A percentile compares a stretch with the other conserved stretches of the same genome.
These are phyloP conservation scores for Sinodicranocentrus sp. DNA, from an alignment of 2,888 invertebrate species.

Conservation along the genomic window DNA sequence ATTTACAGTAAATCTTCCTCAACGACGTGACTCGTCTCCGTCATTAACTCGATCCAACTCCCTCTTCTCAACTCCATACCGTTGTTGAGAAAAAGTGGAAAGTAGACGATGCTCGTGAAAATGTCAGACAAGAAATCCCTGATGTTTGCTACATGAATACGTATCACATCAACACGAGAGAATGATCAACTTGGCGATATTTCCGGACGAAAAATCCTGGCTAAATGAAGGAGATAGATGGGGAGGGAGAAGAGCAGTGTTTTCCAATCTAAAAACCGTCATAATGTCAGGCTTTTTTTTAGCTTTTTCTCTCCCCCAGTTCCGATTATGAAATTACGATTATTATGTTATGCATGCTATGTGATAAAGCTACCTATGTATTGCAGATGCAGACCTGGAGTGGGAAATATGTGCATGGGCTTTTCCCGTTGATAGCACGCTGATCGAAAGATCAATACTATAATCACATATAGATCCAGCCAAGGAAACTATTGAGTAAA, in stretches of 20 bases:
- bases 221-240: background rate
- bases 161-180: background rate
- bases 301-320: slow-evolving; percentile 9
- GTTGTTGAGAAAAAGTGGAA: too few relatives aligned
- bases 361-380: slow-evolving; percentile 8
- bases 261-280: background rate
- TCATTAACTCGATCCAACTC: slow-evolving; percentile 15
- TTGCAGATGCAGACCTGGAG: background rate
- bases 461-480: slow-evolving; percentile 25
- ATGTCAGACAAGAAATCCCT: slow-evolving; percentile 7
- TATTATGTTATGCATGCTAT: slow-evolving; percentile 22
- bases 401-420: background rate
- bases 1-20: slow-evolving; percentile 51
- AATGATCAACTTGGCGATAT: slow-evolving; percentile 19
- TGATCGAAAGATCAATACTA: slow-evolving; percentile 43
- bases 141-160: background rate
- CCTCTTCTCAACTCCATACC: too few relatives aligned
- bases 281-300: slow-evolving; percentile 18
- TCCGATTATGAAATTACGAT: slow-evolving; percentile 34
- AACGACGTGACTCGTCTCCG: background rate
- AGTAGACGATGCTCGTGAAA: background rate
- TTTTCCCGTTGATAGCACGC: background rate
- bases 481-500: slow-evolving; percentile 38
- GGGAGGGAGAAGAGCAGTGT: background rate
- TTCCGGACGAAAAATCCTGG: background rate